Conservation (phyloP, 2,888 invertebrate species). For the Cantharis rustica region DNA sequence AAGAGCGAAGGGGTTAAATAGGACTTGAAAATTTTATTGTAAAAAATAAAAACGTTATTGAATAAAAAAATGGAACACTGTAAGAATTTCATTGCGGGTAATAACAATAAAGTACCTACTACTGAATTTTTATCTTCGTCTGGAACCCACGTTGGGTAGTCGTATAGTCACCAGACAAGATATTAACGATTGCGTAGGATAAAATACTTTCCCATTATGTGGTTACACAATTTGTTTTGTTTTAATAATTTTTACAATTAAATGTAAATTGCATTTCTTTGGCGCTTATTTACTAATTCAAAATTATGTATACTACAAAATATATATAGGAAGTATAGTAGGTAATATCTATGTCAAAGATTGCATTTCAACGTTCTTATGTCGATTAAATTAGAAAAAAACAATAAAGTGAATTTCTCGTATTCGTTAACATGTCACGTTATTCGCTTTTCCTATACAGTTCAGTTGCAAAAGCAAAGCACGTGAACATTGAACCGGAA, state of each 20-base stretch:
- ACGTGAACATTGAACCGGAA: constrained; percentile 19
- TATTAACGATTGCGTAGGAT: not conserved
- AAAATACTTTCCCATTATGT: not conserved
- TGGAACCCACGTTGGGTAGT: not conserved
- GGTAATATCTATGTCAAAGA: not conserved
- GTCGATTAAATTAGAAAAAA: not conserved
- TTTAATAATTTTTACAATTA: not conserved
- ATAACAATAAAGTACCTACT: not conserved
- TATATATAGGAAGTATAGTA: not conserved
- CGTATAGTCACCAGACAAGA: not conserved
- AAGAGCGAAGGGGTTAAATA: too few species aligned
- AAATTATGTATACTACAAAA: not conserved
- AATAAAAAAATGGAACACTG: not conserved
- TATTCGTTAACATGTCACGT: constrained; percentile 11
- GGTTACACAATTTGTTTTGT: not conserved
- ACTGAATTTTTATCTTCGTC: not conserved
- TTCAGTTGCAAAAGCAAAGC: constrained; percentile 2
- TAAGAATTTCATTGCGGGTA: not conserved
- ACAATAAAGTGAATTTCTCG: constrained; percentile 5
- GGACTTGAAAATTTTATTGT: too few species aligned
- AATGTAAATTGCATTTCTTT: not conserved
- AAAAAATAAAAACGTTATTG: not conserved
- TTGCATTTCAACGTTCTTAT: not conserved
- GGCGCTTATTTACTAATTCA: not conserved
- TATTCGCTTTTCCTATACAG: constrained; percentile 1